Base-by-base conservation (phyloP, 2,888 invertebrate species). In the Amphiduros pacificus region DNA sequence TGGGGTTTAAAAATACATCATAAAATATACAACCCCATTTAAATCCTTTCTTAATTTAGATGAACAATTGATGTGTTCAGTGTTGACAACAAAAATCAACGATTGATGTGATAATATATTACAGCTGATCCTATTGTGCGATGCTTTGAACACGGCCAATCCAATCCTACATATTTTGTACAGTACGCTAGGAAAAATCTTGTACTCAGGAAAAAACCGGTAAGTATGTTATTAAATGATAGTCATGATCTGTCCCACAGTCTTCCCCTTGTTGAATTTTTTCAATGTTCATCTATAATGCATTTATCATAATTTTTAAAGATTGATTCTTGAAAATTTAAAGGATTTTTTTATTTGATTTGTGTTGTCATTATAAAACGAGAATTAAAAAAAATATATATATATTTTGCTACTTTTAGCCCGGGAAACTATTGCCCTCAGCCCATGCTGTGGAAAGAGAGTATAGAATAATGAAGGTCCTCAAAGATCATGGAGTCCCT, bases 361-460 rank as follows among this genome's bases (percentile, higher is more conserved):
- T 44, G 6, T 5, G 24, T 5, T 51, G 27, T 14, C 11, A 5
- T 51, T 14, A 17, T 22, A 22, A 4, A 51, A 28, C n/a, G 11
- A 28, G 26, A 20, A 22, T 41, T 17, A 11, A 31, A n/a, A 54
- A 14, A 31, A 31, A 31, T 28, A 26, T 52, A 26, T 52, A 20
- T 28, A 52, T 26, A 52, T 26, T 14, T 26, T 52, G 17, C 5
- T 54, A 28, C 11, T n/a, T 54, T 31, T 62, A 83, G 83, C 80
- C 79, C 22, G 84, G 84, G 20, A 78, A 78, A 59, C 70, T 84
- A 52, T 71, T 84, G 31, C 83, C 83, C 31, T 82, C 82, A 55
- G 84, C 84, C 31, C 84, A 84, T 71, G 79, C 82, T 49, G 78
- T 84, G 32, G 84, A 84, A 52, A 69, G 84, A 63, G 84, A 84